Evolutionary conservation across 2,888 invertebrate species (phyloP).

Genomic region (Colletes collaris): DNA sequence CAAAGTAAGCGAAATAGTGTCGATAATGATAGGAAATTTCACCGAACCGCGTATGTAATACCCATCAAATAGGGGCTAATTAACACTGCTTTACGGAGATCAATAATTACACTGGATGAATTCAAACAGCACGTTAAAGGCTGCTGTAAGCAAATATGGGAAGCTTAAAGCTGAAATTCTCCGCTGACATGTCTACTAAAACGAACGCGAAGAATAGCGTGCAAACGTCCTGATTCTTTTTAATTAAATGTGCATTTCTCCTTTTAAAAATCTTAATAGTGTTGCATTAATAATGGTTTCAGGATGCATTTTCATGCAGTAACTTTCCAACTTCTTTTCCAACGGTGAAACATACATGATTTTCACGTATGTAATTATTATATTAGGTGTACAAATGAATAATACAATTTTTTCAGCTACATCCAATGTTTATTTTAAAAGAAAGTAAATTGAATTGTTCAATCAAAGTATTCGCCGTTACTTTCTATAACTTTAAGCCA

Average conservation of each 20-base stretch:
- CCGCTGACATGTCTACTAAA: neutral
- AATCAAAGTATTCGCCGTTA: too few relatives aligned
- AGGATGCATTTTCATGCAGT: too few relatives aligned
- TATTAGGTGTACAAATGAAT: too few relatives aligned
- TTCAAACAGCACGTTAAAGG: conserved; percentile 15
- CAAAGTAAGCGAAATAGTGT: neutral
- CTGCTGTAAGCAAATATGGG: conserved; percentile 25
- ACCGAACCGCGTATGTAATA: neutral
- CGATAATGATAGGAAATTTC: neutral
- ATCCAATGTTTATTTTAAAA: too few relatives aligned
- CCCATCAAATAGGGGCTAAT: conserved; percentile 20
- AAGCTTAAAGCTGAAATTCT: conserved; percentile 14
- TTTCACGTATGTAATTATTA: too few relatives aligned
- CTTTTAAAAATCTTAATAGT: too few relatives aligned
- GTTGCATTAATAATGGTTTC: too few relatives aligned
- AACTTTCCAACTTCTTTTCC: too few relatives aligned
- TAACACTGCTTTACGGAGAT: conserved; percentile 16
- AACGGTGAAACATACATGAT: too few relatives aligned
- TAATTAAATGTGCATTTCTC: neutral
- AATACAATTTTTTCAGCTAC: too few relatives aligned
- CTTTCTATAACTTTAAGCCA: too few relatives aligned
- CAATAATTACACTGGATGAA: conserved; percentile 24
- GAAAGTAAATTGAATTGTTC: too few relatives aligned
- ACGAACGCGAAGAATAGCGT: conserved; percentile 1
- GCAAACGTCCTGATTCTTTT: neutral